Base-by-base conservation (phyloP, 2,888 invertebrate species). In the Gastrophysa polygoni region DNA sequence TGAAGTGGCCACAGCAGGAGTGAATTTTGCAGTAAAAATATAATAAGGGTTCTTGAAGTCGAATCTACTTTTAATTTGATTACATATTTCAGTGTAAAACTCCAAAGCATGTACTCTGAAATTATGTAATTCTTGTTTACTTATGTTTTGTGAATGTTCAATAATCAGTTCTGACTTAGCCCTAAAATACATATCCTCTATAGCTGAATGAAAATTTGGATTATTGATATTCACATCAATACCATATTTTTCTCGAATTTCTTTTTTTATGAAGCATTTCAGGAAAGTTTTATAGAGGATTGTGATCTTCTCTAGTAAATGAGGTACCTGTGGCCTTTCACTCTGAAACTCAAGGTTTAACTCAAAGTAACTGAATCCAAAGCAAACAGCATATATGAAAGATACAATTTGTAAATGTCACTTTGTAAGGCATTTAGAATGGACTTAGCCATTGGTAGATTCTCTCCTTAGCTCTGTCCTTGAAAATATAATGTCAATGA, bases 361-460 rank as follows among this genome's bases (percentile, higher is more conserved):
- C 20, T 59, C 52, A n/a, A n/a, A 18, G 32, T 59, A 4, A 59
- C 46, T 29, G 46, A 21, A 11, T 59, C 47, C 16, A 59, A 24
- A 14, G 47, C 20, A 59, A 51, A 59, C n/a, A 46, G 11, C 34
- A 52, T n/a, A 47, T 18, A 47, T 47, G 18, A 18, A 11, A 47
- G 16, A 47, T 47, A 47, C 18, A 47, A 21, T 52, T 52, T 52
- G 38, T 18, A 67, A 14, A 62, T 54, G 3, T 18, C 32, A 51
- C 59, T 67, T 3, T 47, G 24, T 4, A 62, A 17, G 28, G 48
- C 64, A 65, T 56, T 62, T 4, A 67, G 28, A 56, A 62, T 67
- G 20, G 49, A 16, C 51, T 47, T 64, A 16, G 64, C 67, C 38
- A 11, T 56, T 17, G 56, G 64, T n/a, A 62, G 28, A 50, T 67